Base-by-base conservation (phyloP, 2,888 invertebrate genomes). In the Drosophila rellima region DNA sequence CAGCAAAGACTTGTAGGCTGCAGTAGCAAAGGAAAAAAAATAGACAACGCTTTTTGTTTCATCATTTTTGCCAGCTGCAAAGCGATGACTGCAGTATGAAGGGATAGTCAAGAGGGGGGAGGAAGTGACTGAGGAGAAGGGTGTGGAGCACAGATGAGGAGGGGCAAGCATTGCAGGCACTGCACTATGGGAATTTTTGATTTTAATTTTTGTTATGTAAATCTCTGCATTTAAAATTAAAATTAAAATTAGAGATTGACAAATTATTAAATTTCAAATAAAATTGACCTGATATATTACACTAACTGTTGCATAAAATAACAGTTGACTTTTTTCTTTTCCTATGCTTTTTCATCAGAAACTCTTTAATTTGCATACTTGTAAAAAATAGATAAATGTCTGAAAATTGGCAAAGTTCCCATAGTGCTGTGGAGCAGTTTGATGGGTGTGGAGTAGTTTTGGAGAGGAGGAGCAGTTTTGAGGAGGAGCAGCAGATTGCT, bases 11-110 rank as follows among this genome's bases (percentile, higher is more conserved):
- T 61, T 33, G 42, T 62, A 42, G 47, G 31, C 52, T 68, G 64
- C 42, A 17, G 48, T 59, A 65, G 52, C 68, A 23, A 47, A 13
- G 3, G 8, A 26, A 17, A 20, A 20, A 37, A 83, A 74, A 65
- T 70, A 76, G 84, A 74, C 79, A 81, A 83, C 44, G 44, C 13
- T 68, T 70, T 70, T 60, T 61, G 39, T 48, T 59, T 47, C 17
- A 31, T 33, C 18, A 48, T 13, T 48, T 48, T 48, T 31, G 31
- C 13, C 48, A 48, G 48, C 31, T 48, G 20, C 26, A 26, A 44
- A 44, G 18, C 48, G 18, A 18, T 17, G 13, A 31, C 18, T 31
- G 31, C 31, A 48, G 47, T 17, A 29, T 13, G 11, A 47, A 47
- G 44, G 10, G 15, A 13, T 11, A 17, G 17, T 13, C 1, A 29